Evolutionary conservation across 2,113 vertebrate genomes (phyloP), one percentile per base, ranked within the genome.

Genomic region (Macrotus californicus): DNA sequence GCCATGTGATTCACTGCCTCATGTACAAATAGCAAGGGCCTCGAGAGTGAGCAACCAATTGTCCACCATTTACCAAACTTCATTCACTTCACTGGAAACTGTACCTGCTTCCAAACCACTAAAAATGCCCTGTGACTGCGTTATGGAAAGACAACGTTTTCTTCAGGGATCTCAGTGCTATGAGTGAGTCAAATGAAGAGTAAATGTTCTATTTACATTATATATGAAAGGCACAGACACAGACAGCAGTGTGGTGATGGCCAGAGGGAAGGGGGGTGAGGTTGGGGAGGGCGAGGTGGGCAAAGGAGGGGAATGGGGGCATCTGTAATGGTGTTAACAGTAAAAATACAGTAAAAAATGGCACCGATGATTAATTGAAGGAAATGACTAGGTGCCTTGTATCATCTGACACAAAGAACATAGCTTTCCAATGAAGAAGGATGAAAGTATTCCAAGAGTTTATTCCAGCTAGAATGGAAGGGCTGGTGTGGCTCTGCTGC

Each of bases 121-220:
- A 96, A 96, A 95, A 92, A 90, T 94, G 95, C 7, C 16, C 90
- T 69, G 4, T 54, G 64, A 91, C 24, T 87, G 94, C 87, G 56
- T 94, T 93, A 48, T 4, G 56, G 54, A 89, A 95, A 76, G 64
- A 41, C 13, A 88, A 54, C 31, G n/a, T 34, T 85, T 4, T 36
- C 21, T 88, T 95, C 24, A 0, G 29, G 59, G 93, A 92, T 84
- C 11, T 64, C 39, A 50, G n/a, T 92, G 90, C 14, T 9, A 39
- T 36, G 9, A 79, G 16, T 0, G 7, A 96, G 50, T 75, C 48
- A 79, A 73, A 39, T 22, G 50, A 39, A 61, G 79, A 91, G 22
- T 14, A 72, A 43, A 72, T 87, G 72, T 80, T 22, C 15, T 85
- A 81, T 70, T 87, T 67, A 64, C 66, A 24, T 39, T 89, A 14